Evolutionary conservation across 2,888 invertebrate species (phyloP), one percentile per base, ranked within the genome.

Genomic region (Perithous albicinctus): DNA sequence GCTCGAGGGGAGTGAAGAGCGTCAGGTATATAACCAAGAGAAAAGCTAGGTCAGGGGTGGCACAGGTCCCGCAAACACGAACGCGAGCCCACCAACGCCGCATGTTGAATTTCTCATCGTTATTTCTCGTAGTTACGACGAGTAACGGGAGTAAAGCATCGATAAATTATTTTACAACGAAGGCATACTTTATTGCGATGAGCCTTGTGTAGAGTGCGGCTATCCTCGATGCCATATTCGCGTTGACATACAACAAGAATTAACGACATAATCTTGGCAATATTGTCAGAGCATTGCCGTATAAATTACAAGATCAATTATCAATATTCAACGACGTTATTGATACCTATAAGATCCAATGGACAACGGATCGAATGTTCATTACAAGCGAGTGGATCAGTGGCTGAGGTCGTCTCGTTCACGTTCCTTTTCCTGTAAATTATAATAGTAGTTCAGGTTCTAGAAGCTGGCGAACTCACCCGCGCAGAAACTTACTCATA

Each of bases 281-380:
- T 46, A 18, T n/a, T 23, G 12, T 18, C 43, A 54, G n/a, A n/a
- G n/a, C 63, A 81, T 20, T 48, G n/a, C 12, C 1, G 4, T 29
- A 41, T 46, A 15, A 4, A 20, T 8, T 20, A 7, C 48, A 23
- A 10, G 15, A 66, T 78, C 80, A 82, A 80, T 84, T 63, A 77
- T 79, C 74, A 48, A 75, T 78, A 80, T 80, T 78, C 85, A 63
- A 82, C 79, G 82, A 92, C 89, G 74, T 86, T 86, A 76, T 90
- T 85, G 78, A 92, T 84, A 35, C 89, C 88, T 78, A 89, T 86
- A 83, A 92, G 87, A 78, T 91, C 86, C 85, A 92, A 86, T 26
- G 92, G 92, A 80, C 92, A 92, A 83, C 86, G 88, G 82, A 84
- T 86, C 70, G 84, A 87, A 82, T 90, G 89, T 80, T 87, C 84